Percentiles rank a stretch among this genome's conserved stretches.
Evolutionary conservation across 2,797 vertebrate genomes (phyloP).

Genomic region (Sternarchorhynchus goeldii): DNA sequence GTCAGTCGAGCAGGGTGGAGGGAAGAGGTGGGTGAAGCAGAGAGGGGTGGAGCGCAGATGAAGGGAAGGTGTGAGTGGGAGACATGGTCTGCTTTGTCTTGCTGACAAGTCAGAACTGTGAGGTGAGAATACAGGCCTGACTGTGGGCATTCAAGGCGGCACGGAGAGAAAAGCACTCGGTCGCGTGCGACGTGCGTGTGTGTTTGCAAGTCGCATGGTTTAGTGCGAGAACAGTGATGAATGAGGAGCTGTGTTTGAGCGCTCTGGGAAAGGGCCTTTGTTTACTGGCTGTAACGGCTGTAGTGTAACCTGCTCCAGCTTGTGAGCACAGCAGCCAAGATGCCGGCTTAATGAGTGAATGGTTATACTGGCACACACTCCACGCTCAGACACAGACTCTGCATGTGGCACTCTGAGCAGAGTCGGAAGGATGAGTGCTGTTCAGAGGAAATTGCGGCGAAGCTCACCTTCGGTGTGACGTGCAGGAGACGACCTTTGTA

Average conservation of each 20-base stretch:
- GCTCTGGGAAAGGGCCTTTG: slow-evolving; percentile 36
- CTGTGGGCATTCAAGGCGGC: background rate
- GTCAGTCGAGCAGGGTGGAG: background rate
- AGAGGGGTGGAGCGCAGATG: background rate
- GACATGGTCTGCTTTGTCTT: slow-evolving; percentile 1
- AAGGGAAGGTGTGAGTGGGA: slow-evolving; percentile 2
- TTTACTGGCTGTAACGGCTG: background rate
- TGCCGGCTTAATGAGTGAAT: background rate
- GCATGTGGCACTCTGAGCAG: background rate
- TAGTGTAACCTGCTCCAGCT: too few species aligned
- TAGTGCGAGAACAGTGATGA: slow-evolving; percentile 15
- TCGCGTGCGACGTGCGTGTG: background rate
- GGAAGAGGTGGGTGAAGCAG: background rate
- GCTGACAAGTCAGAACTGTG: slow-evolving; percentile 15
- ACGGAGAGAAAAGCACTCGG: slow-evolving; percentile 8
- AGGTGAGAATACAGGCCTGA: background rate
- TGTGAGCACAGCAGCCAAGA: too few species aligned
- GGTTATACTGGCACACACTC: slow-evolving; percentile 1
- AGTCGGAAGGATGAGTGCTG: background rate
- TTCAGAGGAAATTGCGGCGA: background rate
- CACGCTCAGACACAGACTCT: background rate
- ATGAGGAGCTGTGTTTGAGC: slow-evolving; percentile 35
- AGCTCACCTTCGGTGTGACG: background rate
- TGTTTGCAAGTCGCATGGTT: background rate
- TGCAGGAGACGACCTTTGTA: background rate